Evolutionary conservation across 2,797 vertebrate genomes (phyloP), one percentile per base, ranked within the genome.

Genomic region (Xerus rutilus): DNA sequence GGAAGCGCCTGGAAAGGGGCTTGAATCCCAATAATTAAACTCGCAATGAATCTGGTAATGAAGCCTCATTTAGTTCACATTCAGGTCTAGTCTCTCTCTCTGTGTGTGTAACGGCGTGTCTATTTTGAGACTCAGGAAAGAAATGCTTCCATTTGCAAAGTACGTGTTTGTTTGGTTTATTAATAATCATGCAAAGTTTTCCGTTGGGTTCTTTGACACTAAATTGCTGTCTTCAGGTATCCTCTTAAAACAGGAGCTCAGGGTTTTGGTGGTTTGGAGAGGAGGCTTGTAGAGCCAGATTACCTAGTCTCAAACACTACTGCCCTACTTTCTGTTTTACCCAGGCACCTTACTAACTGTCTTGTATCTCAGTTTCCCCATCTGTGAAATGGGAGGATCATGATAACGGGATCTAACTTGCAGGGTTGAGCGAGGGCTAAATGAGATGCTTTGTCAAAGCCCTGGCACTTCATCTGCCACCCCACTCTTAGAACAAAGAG

Each of bases 91-190:
- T 70, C 77, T 73, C 81, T 72, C 28, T 54, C 67, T 45, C 35
- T 77, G 32, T 39, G 39, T 39, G 39, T 39, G 39, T 39, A 32
- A 52, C 3, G 3, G 35, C 6, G 30, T 18, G 23, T 57, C 87
- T 87, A 35, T 83, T 92, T 90, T 72, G 92, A 89, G 96, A 77
- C 70, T 43, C 57, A 57, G 73, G 90, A 82, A 86, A 92, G 85
- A 79, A 86, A 91, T 32, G 83, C 67, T 73, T 89, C 35, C 28
- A n/a, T 96, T 87, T 74, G 54, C 35, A 23, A 83, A 91, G 93
- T 81, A 59, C 59, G 43, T 49, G 69, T 93, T 76, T 67, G 54
- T 77, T 69, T 59, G 82, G 81, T 76, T 91, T 88, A 35, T 89
- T 93, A 85, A 87, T 59, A 45, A 90, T 78, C 86, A 35, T 0